Conservation (phyloP, 2,113 vertebrate species). For the Myocastor coypus region DNA sequence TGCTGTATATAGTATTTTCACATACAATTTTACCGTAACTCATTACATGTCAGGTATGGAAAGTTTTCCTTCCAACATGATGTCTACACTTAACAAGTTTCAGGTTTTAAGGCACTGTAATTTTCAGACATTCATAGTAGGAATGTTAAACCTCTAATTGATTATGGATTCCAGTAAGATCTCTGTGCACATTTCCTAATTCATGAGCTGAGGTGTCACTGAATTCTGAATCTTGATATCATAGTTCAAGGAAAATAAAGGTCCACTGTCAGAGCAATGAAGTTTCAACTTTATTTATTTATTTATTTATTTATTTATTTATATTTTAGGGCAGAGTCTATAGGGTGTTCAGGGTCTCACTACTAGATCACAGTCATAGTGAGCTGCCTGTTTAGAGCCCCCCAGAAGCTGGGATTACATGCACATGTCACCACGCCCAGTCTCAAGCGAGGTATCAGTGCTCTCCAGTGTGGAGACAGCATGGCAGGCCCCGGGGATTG, state of each 20-base stretch:
- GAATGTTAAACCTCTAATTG: neutral
- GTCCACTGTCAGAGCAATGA: neutral
- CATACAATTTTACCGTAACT: neutral
- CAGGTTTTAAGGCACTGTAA: neutral
- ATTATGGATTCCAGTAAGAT: neutral
- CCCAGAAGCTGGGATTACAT: too few relatives aligned
- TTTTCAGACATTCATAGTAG: neutral
- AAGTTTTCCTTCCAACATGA: accelerated
- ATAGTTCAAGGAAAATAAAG: neutral
- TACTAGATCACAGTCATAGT: too few relatives aligned
- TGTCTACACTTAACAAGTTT: neutral
- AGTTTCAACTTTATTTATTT: neutral
- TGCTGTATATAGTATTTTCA: neutral
- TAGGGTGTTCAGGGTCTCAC: too few relatives aligned
- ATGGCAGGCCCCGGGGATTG: too few relatives aligned
- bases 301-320: too few relatives aligned
- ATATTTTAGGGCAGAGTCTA: too few relatives aligned
- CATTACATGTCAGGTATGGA: neutral
- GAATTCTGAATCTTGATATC: neutral
- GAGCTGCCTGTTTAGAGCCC: too few relatives aligned
- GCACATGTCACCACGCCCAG: too few relatives aligned
- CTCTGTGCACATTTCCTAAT: neutral
- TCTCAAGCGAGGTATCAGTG: too few relatives aligned
- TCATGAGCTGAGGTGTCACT: neutral
- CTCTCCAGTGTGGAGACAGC: too few relatives aligned